Base-by-base conservation (phyloP, 2,888 invertebrate genomes). In the Drosophila anomalata region DNA sequence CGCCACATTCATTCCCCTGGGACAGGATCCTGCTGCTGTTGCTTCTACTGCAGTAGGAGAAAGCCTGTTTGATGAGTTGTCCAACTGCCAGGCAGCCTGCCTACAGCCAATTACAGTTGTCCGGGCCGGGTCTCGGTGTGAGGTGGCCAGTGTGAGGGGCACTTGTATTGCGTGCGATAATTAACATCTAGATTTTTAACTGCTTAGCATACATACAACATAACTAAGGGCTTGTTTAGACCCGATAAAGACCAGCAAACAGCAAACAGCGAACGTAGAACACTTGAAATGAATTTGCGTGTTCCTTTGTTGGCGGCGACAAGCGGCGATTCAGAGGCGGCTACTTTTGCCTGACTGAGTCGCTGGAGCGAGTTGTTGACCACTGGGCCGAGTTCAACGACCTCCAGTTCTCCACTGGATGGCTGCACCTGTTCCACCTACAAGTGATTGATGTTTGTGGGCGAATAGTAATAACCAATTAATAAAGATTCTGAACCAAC, bases 141-240 rank as follows among this genome's bases (percentile, higher is more conserved):
- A 33, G 24, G 9, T 12, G 20, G 17, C 29, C 41, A 56, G 42
- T 12, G 17, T 8, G 20, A 12, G 29, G 36, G 36, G 36, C 36
- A 36, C 36, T 36, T 36, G 61, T 11, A 17, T 66, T 70, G 62
- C 74, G 61, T 70, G 68, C 44, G 56, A 47, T 76, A 44, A 22
- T 44, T 44, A 44, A 20, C 44, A 44, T 44, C 44, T 22, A 75
- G 71, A 73, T 71, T 73, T 67, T 67, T 48, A 76, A 76, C 87
- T 81, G 82, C 72, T 83, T 82, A 85, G 79, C 82, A 87, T 87
- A 82, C 71, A 82, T 44, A 56, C 33, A 55, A 82, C 83, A 82
- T 77, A 85, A 80, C 81, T 74, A 51, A 74, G 70, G 73, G 73
- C 87, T 82, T 78, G 87, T 87, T 33, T 86, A 74, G 73, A 33